phyloP scores from a whole-genome alignment of 1,140 invertebrate genomes.

The Theocolax elegans region DNA sequence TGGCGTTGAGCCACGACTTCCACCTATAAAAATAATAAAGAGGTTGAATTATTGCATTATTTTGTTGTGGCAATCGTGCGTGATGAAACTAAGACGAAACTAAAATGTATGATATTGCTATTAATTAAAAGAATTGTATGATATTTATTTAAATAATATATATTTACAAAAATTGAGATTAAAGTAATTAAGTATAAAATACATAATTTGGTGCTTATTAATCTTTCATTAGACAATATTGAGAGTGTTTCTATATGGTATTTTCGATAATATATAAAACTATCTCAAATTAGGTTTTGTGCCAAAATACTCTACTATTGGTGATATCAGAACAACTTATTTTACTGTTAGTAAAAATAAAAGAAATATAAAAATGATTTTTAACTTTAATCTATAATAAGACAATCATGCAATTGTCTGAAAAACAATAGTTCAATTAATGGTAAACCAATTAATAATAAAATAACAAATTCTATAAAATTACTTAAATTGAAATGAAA shows the following conservation, averaged over 20 bases:
- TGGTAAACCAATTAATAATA: not conserved
- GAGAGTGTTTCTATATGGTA: not conserved
- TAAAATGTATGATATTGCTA: no score
- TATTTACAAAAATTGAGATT: no score
- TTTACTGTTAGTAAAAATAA: not conserved
- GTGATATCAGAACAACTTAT: not conserved
- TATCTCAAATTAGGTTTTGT: not conserved
- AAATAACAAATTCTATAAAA: no score
- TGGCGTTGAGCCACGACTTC: constrained; percentile 72
- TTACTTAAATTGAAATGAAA: not conserved
- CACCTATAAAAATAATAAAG: constrained; percentile 57
- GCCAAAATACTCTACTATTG: no score
- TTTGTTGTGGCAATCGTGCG: not conserved
- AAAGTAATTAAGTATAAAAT: no score
- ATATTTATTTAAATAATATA: no score
- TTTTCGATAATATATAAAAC: not conserved
- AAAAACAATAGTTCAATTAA: not conserved
- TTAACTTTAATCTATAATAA: not conserved
- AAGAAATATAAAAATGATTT: not conserved
- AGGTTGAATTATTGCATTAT: not conserved
- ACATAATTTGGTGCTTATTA: no score
- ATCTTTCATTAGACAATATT: no score
- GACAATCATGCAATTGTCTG: constrained; percentile 1
- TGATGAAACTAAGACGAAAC: constrained; percentile 12
- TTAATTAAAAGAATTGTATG: no score